Evolutionary conservation across 2,113 vertebrate species (phyloP), one percentile per base, ranked within the genome.

Genomic region (Alethe diademata): DNA sequence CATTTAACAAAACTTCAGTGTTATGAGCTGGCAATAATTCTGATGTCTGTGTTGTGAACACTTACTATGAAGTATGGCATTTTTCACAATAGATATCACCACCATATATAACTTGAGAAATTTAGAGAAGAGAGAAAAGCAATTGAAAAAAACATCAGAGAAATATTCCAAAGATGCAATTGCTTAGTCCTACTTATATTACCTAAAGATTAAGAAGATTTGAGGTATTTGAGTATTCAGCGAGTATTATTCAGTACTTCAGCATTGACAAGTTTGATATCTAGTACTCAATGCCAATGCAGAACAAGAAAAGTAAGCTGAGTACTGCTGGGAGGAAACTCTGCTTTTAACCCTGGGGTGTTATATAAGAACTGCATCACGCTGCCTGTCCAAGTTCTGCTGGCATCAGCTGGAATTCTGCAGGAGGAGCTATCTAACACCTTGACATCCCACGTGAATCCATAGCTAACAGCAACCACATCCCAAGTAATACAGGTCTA

Each of bases 341-440:
- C 60, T 73, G 22, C 29, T 66, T 65, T 85, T 89, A 65, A 38
- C 50, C 19, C 71, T 54, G 53, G 47, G 57, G 11, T 45, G 36
- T 95, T 94, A 90, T 54, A 31, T 76, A 95, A 95, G 92, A 65
- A 17, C 93, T 95, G 90, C 86, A 90, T 85, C 48, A 17, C 67
- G 53, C 19, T 82, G 48, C 35, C 48, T 54, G 45, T 38, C 66
- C 11, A 50, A 75, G 40, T 85, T 79, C 87, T 94, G 92, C 92
- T 78, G 62, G 67, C 85, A 73, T 76, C 88, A 62, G 35, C 78
- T 0, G 0, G 70, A 94, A 74, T 25, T 69, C 73, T 84, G 88
- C 91, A 75, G 92, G 65, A 86, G 58, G 64, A 95, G 31, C 48
- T 86, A 12, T 50, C 78, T 33, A 50, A 84, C 60, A 48, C 70